phyloP scores from a whole-genome alignment of 2,888 invertebrate genomes.

The Ctena decussata region DNA sequence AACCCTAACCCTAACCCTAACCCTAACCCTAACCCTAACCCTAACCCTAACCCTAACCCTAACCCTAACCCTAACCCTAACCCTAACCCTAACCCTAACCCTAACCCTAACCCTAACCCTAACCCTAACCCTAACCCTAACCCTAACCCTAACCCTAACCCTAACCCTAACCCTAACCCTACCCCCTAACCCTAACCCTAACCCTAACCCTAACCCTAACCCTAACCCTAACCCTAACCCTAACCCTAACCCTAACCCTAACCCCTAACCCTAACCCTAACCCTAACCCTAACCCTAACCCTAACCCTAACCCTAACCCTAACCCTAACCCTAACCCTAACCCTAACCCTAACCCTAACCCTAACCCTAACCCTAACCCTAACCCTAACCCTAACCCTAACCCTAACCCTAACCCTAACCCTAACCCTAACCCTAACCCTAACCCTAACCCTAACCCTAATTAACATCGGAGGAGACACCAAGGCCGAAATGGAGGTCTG shows the following conservation, averaged over 20 bases:
- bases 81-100: slow-evolving; percentile 31
- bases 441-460: no score
- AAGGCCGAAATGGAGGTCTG: no score
- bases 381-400: background rate
- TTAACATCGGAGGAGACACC: no score
- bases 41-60: slow-evolving; percentile 23
- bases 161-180: background rate
- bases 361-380: slow-evolving; percentile 42
- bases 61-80: slow-evolving; percentile 33
- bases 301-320: slow-evolving; percentile 3
- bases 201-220: slow-evolving; percentile 5
- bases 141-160: slow-evolving; percentile 39
- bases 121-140: slow-evolving; percentile 53
- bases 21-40: slow-evolving; percentile 28
- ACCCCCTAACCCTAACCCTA: slow-evolving; percentile 5
- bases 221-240: background rate
- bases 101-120: slow-evolving; percentile 20
- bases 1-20: slow-evolving; percentile 27
- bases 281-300: slow-evolving; percentile 35
- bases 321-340: slow-evolving; percentile 35
- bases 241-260: no score
- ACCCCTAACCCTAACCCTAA: no score
- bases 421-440: slow-evolving; percentile 3
- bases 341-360: slow-evolving; percentile 35
- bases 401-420: slow-evolving; percentile 4